Percentiles rank a stretch among this genome's conserved stretches.
phyloP scores from a whole-genome alignment of 2,797 vertebrate genomes.

The Taeniopygia guttata region DNA sequence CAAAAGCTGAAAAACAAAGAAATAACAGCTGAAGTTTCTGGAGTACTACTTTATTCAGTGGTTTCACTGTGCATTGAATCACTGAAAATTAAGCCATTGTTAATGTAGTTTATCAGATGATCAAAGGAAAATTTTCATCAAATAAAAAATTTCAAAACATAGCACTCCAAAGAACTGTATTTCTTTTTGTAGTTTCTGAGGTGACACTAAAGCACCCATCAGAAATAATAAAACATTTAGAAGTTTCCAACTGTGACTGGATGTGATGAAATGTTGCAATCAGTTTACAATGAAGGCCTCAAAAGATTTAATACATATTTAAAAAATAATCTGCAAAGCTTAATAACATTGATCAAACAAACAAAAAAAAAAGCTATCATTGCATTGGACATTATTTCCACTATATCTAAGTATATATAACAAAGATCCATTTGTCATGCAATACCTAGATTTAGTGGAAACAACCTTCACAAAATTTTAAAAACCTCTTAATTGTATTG shows the following conservation, averaged over 20 bases:
- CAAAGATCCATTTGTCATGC: not conserved
- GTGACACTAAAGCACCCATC: not conserved
- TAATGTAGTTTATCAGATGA: not conserved
- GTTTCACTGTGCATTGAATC: not conserved
- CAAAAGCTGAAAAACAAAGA: not conserved
- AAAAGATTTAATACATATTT: not conserved
- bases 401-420: not conserved
- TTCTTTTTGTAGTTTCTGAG: not conserved
- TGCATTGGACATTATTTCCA: not conserved
- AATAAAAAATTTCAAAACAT: not conserved
- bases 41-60: not conserved
- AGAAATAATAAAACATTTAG: not conserved
- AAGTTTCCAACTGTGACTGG: not conserved
- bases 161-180: not conserved
- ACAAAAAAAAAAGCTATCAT: not conserved
- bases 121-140: not conserved
- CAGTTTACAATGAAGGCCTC: not conserved
- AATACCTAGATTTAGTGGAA: not conserved
- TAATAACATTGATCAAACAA: not conserved
- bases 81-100: not conserved
- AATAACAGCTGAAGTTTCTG: not conserved
- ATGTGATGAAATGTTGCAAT: not conserved
- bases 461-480: accelerated
- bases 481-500: not conserved
- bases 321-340: not conserved